Conservation (phyloP, 1,140 invertebrate species). For the Drosophila lowei region DNA sequence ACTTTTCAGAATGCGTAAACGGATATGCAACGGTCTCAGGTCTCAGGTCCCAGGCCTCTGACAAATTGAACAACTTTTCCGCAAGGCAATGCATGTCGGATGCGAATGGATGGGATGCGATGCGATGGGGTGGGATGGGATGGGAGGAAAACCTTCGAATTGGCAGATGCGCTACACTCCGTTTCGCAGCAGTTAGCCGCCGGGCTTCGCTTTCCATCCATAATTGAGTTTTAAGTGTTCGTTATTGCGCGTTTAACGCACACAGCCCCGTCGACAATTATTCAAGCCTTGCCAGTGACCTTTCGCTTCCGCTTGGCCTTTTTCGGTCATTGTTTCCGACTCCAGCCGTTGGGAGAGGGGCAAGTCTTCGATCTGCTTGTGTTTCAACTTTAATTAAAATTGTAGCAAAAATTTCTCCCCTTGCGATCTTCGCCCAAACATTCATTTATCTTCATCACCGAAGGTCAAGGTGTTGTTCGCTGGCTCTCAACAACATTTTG, state of each 20-base stretch:
- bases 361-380: slow-evolving; percentile 24
- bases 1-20: slow-evolving; percentile 18
- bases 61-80: slow-evolving; percentile 53
- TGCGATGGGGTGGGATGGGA: no score
- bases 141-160: slow-evolving; percentile 44
- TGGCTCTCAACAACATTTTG: slow-evolving; percentile 35
- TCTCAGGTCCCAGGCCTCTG: neutral
- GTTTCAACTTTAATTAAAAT: slow-evolving; percentile 61
- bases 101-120: slow-evolving; percentile 10
- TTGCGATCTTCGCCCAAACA: slow-evolving; percentile 40
- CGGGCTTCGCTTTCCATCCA: slow-evolving; percentile 37
- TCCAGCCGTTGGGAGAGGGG: slow-evolving; percentile 1
- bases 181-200: neutral
- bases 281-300: slow-evolving; percentile 59
- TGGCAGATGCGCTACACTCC: slow-evolving; percentile 60
- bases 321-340: slow-evolving; percentile 31
- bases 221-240: slow-evolving; percentile 67
- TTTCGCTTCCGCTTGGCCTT: slow-evolving; percentile 61
- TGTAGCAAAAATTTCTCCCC: slow-evolving; percentile 72
- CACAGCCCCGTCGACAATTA: slow-evolving; percentile 43
- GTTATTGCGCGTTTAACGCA: slow-evolving; percentile 62
- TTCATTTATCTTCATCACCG: slow-evolving; percentile 38
- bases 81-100: slow-evolving; percentile 12
- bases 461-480: slow-evolving; percentile 53
- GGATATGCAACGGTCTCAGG: neutral